Conservation (phyloP, 2,888 invertebrate species). For the Acanthoscelides obtectus region DNA sequence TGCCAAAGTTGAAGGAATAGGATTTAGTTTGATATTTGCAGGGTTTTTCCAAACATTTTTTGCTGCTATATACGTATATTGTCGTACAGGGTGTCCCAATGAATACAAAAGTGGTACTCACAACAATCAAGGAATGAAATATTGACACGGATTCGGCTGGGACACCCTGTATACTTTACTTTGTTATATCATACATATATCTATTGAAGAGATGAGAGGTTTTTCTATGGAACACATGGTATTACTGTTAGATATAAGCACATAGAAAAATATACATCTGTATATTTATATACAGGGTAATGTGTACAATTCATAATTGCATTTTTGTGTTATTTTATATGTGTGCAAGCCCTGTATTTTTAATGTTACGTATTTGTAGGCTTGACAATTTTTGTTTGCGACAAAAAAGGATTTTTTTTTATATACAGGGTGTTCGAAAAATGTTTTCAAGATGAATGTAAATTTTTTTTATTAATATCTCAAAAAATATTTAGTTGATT, state of each 20-base stretch:
- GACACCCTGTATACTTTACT: background rate
- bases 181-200: background rate
- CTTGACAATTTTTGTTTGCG: background rate
- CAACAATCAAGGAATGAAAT: too few relatives aligned
- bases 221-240: slow-evolving; percentile 18
- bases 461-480: too few relatives aligned
- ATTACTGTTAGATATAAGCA: slow-evolving; percentile 21
- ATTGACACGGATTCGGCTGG: background rate
- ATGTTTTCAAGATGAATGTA: too few relatives aligned
- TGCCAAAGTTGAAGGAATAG: background rate
- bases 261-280: slow-evolving; percentile 16
- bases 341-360: slow-evolving; percentile 24
- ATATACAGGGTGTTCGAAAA: too few relatives aligned
- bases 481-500: too few relatives aligned
- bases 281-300: slow-evolving; percentile 27
- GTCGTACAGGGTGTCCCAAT: background rate
- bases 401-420: too few relatives aligned
- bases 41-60: background rate
- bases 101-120: background rate
- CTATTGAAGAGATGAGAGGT: background rate
- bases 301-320: slow-evolving; percentile 13
- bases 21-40: background rate
- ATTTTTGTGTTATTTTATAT: slow-evolving; percentile 12
- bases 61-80: background rate
- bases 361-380: slow-evolving; percentile 3